Conservation (phyloP, 1,140 invertebrate species). For the Pseudomyrmex pallidus region DNA sequence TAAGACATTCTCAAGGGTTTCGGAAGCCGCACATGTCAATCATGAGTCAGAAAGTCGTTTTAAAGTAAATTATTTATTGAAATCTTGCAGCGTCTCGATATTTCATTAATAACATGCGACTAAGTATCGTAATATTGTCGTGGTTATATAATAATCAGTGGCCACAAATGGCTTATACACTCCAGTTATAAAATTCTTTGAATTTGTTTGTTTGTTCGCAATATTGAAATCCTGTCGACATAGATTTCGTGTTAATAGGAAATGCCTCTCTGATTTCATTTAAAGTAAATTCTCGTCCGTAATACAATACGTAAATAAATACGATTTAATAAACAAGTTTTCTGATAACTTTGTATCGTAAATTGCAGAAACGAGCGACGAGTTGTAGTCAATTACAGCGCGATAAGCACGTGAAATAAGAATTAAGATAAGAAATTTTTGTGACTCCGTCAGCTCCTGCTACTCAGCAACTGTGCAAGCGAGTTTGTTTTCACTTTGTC, state of each 20-base stretch:
- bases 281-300: background rate
- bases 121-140: background rate
- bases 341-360: conserved; percentile 21
- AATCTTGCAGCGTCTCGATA: background rate
- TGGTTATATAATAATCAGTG: background rate
- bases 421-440: conserved; percentile 53
- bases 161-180: background rate
- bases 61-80: conserved; percentile 14
- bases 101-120: background rate
- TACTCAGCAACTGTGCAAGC: conserved; percentile 43
- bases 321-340: conserved; percentile 43
- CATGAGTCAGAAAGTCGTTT: conserved; percentile 5
- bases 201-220: background rate
- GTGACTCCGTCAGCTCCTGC: background rate
- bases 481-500: background rate
- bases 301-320: conserved; percentile 25
- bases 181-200: background rate
- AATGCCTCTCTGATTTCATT: background rate
- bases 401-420: conserved; percentile 27
- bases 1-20: background rate
- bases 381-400: conserved; percentile 39
- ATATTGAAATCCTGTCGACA: background rate
- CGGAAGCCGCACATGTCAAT: conserved; percentile 17
- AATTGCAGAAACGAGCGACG: background rate
- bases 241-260: background rate